Evolutionary conservation across 2,797 vertebrate genomes (phyloP).

Genomic region (Poeciliopsis turneri): DNA sequence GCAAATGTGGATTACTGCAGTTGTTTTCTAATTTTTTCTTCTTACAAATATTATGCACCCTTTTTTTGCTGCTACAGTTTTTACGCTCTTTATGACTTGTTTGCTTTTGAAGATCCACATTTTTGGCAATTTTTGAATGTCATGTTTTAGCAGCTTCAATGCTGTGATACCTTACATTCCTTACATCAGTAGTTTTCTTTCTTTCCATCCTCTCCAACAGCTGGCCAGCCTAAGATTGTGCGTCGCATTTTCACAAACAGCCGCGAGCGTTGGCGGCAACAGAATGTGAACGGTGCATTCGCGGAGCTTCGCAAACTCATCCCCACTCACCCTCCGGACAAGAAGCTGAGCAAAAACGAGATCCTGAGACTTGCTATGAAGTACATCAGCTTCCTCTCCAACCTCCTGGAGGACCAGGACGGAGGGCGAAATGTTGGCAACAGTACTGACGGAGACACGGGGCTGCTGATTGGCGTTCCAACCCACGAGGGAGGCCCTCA

Average conservation of each 20-base stretch:
- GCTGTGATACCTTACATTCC: constrained; percentile 11
- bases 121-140: constrained; percentile 27
- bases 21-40: constrained; percentile 10
- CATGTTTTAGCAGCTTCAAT: neutral
- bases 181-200: constrained; percentile 8
- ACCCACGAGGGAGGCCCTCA: constrained; percentile 87
- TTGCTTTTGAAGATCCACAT: constrained; percentile 9
- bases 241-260: constrained; percentile 95
- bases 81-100: constrained; percentile 4
- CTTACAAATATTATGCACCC: constrained; percentile 12
- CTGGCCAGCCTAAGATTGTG: constrained; percentile 88
- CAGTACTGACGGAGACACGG: constrained; percentile 70
- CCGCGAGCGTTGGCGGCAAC: constrained; percentile 80
- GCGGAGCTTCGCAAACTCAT: constrained; percentile 81
- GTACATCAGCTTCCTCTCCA: constrained; percentile 81
- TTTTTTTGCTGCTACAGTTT: constrained; percentile 15
- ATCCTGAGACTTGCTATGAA: constrained; percentile 81
- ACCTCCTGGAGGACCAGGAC: constrained; percentile 79
- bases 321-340: constrained; percentile 80
- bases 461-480: constrained; percentile 87
- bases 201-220: constrained; percentile 43
- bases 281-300: constrained; percentile 80
- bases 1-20: constrained; percentile 5
- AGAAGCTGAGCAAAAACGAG: constrained; percentile 81
- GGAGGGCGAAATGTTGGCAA: constrained; percentile 71